Conservation (phyloP, 2,113 vertebrate genomes). For the Tursiops truncatus region DNA sequence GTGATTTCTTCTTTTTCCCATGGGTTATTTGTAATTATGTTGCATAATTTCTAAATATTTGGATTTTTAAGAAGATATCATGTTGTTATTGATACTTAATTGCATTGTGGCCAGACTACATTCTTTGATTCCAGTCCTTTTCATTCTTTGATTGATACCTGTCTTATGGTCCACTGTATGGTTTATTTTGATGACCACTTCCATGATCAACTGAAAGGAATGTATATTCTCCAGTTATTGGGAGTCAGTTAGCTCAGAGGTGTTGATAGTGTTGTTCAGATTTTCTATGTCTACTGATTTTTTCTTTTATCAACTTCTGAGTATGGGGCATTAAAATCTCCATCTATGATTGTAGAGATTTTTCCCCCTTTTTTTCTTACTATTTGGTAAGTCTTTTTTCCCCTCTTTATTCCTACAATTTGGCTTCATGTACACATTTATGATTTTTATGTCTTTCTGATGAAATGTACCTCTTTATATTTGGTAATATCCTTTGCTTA, state of each 20-base stretch:
- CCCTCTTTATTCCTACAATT: not conserved
- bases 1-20: not conserved
- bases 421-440: slow-evolving; percentile 8
- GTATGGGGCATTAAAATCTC: not conserved
- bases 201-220: not conserved
- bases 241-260: not conserved
- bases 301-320: not conserved
- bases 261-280: not conserved
- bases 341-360: not conserved
- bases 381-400: not conserved
- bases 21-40: not conserved
- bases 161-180: not conserved
- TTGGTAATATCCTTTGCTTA: not conserved
- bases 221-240: not conserved
- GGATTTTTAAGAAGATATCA: not conserved
- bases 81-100: not conserved
- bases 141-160: not conserved
- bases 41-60: not conserved
- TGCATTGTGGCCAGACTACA: not conserved
- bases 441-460: slow-evolving; percentile 29
- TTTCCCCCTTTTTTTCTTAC: not conserved
- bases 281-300: not conserved
- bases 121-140: not conserved
- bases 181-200: slow-evolving; percentile 26
- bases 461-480: slow-evolving; percentile 11